phyloP scores from a whole-genome alignment of 2,113 vertebrate genomes.

The Stegastes partitus region DNA sequence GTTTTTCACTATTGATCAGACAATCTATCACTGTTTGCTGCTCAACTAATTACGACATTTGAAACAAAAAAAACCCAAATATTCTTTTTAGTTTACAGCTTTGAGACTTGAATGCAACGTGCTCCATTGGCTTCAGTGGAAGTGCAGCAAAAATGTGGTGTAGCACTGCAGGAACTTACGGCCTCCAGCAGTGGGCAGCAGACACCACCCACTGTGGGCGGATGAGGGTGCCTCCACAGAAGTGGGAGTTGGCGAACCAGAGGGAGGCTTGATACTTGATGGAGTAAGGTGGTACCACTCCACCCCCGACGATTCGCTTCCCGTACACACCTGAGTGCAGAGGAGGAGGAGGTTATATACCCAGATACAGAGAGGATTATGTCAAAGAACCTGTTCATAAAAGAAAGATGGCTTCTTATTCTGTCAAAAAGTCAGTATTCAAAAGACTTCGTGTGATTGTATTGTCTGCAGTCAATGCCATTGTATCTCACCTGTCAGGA shows the following conservation, averaged over 20 bases:
- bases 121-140: too few relatives aligned
- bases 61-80: too few relatives aligned
- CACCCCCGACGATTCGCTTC: conserved; percentile 82
- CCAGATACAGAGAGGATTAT: not conserved
- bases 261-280: conserved; percentile 83
- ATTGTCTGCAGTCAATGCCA: not conserved
- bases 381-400: not conserved
- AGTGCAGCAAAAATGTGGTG: not conserved
- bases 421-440: not conserved
- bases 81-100: too few relatives aligned
- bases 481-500: conserved; percentile 62
- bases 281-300: conserved; percentile 68
- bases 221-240: conserved; percentile 84
- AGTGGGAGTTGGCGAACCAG: conserved; percentile 70
- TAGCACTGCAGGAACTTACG: conserved; percentile 80
- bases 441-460: not conserved
- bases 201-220: conserved; percentile 82
- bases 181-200: conserved; percentile 87
- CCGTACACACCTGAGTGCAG: conserved; percentile 56
- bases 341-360: not conserved
- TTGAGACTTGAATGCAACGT: not conserved
- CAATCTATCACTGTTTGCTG: not conserved
- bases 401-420: not conserved
- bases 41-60: too few relatives aligned
- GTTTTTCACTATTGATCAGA: not conserved